Percentiles rank a stretch among this genome's conserved stretches.
These are phyloP conservation scores for Platerodrilus igneus DNA, from an alignment of 2,888 invertebrate genomes.

Conservation along the genomic window DNA sequence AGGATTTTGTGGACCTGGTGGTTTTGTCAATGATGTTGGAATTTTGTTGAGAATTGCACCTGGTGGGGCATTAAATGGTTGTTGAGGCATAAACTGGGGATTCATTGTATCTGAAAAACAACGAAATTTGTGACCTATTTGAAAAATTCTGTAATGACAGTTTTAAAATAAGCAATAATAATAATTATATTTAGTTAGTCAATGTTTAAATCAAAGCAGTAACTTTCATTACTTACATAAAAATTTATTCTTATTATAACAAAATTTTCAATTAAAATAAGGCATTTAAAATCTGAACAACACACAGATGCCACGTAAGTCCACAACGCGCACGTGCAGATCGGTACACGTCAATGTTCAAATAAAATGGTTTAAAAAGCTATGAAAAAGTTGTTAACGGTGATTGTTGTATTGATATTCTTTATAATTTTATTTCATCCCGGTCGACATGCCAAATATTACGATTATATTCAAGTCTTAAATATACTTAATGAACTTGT, in stretches of 20 bases:
- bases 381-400: conserved; percentile 7
- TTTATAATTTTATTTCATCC: conserved; percentile 38
- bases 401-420: conserved; percentile 6
- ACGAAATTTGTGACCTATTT: no score
- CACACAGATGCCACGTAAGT: conserved; percentile 57
- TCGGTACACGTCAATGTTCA: conserved; percentile 44
- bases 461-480: conserved; percentile 36
- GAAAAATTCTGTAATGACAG: conserved; percentile 6
- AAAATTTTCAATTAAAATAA: conserved; percentile 30
- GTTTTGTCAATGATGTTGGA: no score
- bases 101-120: conserved; percentile 49
- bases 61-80: conserved; percentile 34
- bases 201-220: not conserved
- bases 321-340: conserved; percentile 52
- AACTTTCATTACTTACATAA: conserved; percentile 9
- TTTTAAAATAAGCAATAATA: conserved; percentile 8
- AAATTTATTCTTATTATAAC: conserved; percentile 8
- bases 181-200: no score
- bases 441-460: conserved; percentile 41
- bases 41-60: no score
- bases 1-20: conserved; percentile 33
- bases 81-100: conserved; percentile 50
- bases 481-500: conserved; percentile 36
- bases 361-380: conserved; percentile 11
- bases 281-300: conserved; percentile 30